Evolutionary conservation across 2,888 invertebrate genomes (phyloP).

Genomic region (Steromphala cineraria): DNA sequence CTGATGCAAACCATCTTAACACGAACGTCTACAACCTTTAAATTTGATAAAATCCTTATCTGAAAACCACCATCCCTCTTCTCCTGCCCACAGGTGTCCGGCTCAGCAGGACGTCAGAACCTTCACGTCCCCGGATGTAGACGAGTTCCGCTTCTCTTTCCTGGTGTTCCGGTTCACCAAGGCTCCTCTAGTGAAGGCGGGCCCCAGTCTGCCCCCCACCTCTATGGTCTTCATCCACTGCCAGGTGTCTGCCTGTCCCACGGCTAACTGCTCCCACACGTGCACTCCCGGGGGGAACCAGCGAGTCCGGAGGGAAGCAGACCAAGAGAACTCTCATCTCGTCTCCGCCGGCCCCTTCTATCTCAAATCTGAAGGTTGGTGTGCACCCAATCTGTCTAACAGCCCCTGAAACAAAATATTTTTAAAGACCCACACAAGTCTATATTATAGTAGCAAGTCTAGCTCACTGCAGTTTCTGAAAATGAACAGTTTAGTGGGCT

Average conservation of each 20-base stretch:
- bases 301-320: not conserved
- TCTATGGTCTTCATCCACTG: not conserved
- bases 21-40: too few species aligned
- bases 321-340: not conserved
- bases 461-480: too few species aligned
- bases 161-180: not conserved
- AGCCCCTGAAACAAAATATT: too few species aligned
- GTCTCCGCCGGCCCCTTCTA: not conserved
- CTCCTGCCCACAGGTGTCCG: not conserved
- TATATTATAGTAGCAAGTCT: too few species aligned
- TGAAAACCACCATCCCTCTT: too few species aligned
- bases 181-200: not conserved
- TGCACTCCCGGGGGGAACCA: not conserved
- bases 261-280: not conserved
- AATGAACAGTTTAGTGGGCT: too few species aligned
- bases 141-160: not conserved
- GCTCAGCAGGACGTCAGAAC: not conserved
- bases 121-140: not conserved
- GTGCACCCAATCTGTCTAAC: too few species aligned
- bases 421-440: too few species aligned
- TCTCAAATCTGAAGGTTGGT: not conserved
- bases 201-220: not conserved
- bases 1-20: too few species aligned
- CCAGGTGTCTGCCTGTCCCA: not conserved
- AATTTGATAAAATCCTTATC: too few species aligned